These are phyloP conservation scores for Desmophyllum pertusum DNA, from an alignment of 92 coral and sea anemone genomes.

Conservation along the genomic window DNA sequence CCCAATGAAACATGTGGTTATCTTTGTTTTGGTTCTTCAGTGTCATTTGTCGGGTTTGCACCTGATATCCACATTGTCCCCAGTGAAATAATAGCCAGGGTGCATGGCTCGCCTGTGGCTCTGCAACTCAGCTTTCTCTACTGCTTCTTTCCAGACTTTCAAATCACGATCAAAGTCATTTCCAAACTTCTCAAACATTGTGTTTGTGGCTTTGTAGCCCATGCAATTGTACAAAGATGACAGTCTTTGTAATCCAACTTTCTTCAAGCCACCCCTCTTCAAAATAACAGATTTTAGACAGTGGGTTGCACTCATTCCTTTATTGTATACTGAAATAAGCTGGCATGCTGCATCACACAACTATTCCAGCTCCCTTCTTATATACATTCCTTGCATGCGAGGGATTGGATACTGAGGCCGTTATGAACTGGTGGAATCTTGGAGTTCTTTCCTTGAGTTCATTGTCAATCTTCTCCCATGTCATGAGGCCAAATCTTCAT, in stretches of 20 bases:
- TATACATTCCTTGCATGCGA: too few species aligned
- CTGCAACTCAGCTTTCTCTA: slow-evolving; percentile 13
- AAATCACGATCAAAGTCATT: slow-evolving; percentile 37
- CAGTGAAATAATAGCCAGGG: slow-evolving; percentile 63
- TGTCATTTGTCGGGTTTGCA: slow-evolving; percentile 55
- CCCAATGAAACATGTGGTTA: slow-evolving; percentile 57
- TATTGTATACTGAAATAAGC: slow-evolving; percentile 30
- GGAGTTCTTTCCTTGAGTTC: too few species aligned
- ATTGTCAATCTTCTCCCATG: too few species aligned
- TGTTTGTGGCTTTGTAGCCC: slow-evolving; percentile 46
- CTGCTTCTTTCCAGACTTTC: slow-evolving; percentile 35
- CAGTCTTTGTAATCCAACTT: slow-evolving; percentile 44
- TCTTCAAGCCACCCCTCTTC: slow-evolving; percentile 60
- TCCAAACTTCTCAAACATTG: slow-evolving; percentile 47
- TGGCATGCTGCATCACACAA: slow-evolving; percentile 30
- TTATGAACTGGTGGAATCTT: too few species aligned
- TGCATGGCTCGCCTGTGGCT: slow-evolving; percentile 49
- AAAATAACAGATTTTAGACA: slow-evolving; percentile 47
- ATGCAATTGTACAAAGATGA: slow-evolving; percentile 47
- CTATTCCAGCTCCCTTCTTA: too few species aligned
- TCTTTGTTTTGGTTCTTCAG: slow-evolving; percentile 56
- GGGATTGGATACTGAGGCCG: too few species aligned
- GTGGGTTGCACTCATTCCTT: slow-evolving; percentile 49
- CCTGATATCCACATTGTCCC: slow-evolving; percentile 61
- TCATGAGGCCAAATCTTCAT: too few species aligned